Evolutionary conservation across 2,888 invertebrate species (phyloP).

Genomic region (Limnephilus marmoratus): DNA sequence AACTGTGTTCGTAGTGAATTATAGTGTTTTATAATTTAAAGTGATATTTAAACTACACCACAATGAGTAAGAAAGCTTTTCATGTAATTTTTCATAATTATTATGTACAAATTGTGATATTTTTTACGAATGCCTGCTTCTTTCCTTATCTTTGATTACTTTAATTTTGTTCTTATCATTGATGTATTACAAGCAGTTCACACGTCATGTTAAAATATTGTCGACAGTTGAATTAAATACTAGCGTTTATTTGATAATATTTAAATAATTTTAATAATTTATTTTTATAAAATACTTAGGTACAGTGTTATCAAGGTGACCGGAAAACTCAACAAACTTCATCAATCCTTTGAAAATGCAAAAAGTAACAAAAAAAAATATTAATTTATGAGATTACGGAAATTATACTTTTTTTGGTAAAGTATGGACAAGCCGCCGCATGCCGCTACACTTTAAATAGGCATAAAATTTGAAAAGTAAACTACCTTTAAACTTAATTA

Average conservation of each 20-base stretch:
- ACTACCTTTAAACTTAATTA: too few species aligned
- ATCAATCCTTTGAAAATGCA: too few species aligned
- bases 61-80: neutral
- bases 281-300: neutral
- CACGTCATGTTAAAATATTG: neutral
- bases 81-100: neutral
- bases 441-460: too few species aligned
- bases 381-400: too few species aligned
- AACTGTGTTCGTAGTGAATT: neutral
- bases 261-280: neutral
- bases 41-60: neutral
- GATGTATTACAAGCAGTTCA: neutral
- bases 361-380: too few species aligned
- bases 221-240: too few species aligned
- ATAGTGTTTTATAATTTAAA: neutral
- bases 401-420: too few species aligned
- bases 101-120: neutral
- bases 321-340: too few species aligned
- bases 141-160: neutral
- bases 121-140: neutral
- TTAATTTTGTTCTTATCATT: neutral
- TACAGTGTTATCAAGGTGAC: neutral
- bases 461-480: too few species aligned
- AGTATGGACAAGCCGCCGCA: too few species aligned
- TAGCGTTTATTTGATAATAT: neutral